Conservation (phyloP, 1,140 invertebrate genomes). For the Ganaspis sp. region DNA sequence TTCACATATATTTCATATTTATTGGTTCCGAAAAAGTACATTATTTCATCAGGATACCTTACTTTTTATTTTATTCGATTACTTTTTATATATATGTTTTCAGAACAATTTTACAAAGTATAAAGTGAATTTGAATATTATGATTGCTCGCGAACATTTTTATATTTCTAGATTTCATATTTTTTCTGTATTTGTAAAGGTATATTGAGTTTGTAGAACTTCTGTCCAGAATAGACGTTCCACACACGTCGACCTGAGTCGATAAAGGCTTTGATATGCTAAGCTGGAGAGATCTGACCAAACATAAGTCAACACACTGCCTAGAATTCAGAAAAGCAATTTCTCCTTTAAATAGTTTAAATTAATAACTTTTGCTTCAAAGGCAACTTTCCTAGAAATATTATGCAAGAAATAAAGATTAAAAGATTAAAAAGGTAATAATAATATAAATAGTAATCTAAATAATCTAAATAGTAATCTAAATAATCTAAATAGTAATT, state of each 20-base stretch:
- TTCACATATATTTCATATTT: no score
- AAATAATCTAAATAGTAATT: no score
- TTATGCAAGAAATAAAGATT: no score
- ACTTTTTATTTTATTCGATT: no score
- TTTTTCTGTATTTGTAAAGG: conserved; percentile 62
- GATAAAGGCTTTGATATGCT: conserved; percentile 73
- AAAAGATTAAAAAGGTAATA: no score
- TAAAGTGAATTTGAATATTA: conserved; percentile 6
- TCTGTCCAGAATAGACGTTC: conserved; percentile 55
- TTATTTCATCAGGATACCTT: no score
- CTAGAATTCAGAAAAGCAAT: conserved; percentile 46
- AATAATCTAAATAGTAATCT: no score
- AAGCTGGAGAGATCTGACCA: conserved; percentile 66
- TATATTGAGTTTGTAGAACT: conserved; percentile 66
- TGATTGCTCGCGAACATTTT: conserved; percentile 49
- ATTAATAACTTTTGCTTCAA: not conserved
- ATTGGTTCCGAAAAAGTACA: no score
- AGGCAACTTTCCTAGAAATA: no score
- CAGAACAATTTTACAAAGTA: no score
- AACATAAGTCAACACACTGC: conserved; percentile 60
- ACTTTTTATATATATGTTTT: no score
- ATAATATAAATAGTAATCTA: no score
- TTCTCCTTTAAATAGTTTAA: not conserved
- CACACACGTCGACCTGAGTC: conserved; percentile 49
- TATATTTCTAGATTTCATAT: conserved; percentile 67